A percentile compares a stretch with the other conserved stretches of the same genome.
Conservation (phyloP, 2,797 vertebrate species). For the Chelon auratus region DNA sequence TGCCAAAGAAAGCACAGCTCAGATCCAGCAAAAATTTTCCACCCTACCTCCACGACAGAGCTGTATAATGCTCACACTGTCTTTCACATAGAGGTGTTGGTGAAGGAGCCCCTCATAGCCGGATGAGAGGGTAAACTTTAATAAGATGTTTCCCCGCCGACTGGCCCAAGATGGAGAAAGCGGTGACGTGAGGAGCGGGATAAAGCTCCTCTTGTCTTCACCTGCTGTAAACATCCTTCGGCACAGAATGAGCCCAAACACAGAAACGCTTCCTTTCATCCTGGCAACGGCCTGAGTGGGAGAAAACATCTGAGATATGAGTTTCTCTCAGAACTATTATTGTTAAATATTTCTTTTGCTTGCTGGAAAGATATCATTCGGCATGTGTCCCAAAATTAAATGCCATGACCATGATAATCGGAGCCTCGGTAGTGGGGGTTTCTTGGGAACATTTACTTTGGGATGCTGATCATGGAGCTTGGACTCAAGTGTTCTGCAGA, state of each 20-base stretch:
- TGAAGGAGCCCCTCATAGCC: constrained; percentile 61
- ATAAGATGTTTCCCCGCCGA: constrained; percentile 71
- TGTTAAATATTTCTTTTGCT: constrained; percentile 61
- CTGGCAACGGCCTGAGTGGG: constrained; percentile 14
- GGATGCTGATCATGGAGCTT: constrained; percentile 55
- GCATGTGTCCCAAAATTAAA: constrained; percentile 30
- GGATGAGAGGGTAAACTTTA: constrained; percentile 67
- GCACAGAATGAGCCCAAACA: constrained; percentile 38
- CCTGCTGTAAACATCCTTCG: constrained; percentile 41
- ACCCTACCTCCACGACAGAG: constrained; percentile 63
- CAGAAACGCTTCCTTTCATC: constrained; percentile 29
- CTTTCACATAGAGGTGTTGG: constrained; percentile 62
- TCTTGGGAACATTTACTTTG: constrained; percentile 72
- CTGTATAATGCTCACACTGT: constrained; percentile 79
- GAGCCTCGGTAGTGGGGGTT: constrained; percentile 36
- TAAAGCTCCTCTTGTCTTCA: constrained; percentile 68
- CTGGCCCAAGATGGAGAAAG: constrained; percentile 46
- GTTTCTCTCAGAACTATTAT: constrained; percentile 61
- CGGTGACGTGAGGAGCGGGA: constrained; percentile 45
- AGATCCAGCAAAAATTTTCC: constrained; percentile 77
- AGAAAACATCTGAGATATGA: constrained; percentile 58
- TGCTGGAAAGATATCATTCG: constrained; percentile 49
- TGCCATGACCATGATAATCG: constrained; percentile 42
- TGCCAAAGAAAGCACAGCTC: constrained; percentile 85
- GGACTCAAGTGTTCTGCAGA: constrained; percentile 64